Base-by-base conservation (phyloP, 1,140 invertebrate species). In the Aphaenogaster ashmeadi region DNA sequence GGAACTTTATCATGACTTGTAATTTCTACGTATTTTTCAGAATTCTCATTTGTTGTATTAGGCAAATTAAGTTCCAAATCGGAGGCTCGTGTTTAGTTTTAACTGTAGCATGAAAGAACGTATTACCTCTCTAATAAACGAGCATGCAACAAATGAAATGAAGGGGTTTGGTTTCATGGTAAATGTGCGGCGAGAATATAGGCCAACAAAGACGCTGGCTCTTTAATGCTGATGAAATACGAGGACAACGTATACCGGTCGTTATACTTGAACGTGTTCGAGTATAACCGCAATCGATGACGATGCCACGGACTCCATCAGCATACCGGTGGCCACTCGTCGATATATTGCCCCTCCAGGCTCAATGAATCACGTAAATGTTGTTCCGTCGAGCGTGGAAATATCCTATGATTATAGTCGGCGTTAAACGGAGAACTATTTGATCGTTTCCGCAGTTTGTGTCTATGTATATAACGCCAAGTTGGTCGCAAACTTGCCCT, bases 241-340 rank as follows among this genome's bases (percentile, higher is more conserved):
- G 74, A 66, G 74, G 83, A 79, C 83, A 66, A 21, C 36, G 83
- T 74, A 74, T 11, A 62, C 80, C 8, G 44, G 44, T 75, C 56
- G 83, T 71, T 67, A 58, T 72, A 88, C 71, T 33, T 27, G 67
- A 85, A 58, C 81, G 60, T 64, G 58, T 75, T 56, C 54, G 71
- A 44, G 60, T 47, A 15, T 52, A 64, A 47, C 72, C 78, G 44
- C 71, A 87, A 90, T 90, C 88, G 78, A 89, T 89, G 88, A 87
- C 88, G 75, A 87, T 72, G 62, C 85, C 84, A 44, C 66, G 67
- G 75, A 84, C 87, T 89, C 88, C 81, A 81, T 89, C 71, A 69
- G 72, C 88, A 89, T 90, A 87, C 88, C 89, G 13, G 33, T 36
- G 27, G 75, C 27, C 41, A 33, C 69, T 67, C 41, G 54, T 21